Evolutionary conservation across 23 tunicate genomes (phyloP), one percentile per base, ranked within the genome.

Genomic region (Trididemnum miniatum): DNA sequence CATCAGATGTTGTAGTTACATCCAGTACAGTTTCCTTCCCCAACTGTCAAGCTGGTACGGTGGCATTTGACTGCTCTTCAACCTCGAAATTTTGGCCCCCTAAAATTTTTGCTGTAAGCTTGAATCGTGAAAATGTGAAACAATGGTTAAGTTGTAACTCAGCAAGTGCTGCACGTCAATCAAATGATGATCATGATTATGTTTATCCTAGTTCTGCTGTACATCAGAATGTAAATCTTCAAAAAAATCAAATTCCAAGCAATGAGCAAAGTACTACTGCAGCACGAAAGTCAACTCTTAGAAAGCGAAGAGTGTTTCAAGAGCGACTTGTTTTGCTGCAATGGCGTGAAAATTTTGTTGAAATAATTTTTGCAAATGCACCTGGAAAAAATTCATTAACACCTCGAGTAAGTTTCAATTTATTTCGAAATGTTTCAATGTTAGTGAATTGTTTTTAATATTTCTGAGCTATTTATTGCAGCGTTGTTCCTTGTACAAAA

Each of bases 311-410:
- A 15, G 31, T 64, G 35, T 64, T 34, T 29, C 84, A 71, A 71
- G 71, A 81, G 5, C 82, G 84, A 24, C 62, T 86, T 27, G 64
- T 91, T 33, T 71, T 78, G 33, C 35, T 85, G 33, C 84, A 59
- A 31, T 86, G 84, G 85, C 65, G 87, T 32, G 83, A 78, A 60
- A 76, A 91, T 63, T 85, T 69, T 59, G 89, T 76, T 28, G 97
- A 91, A 77, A 91, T 91, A 32, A 57, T 91, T 22, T 76, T 91
- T 82, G 73, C 90, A 15, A 91, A 91, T 59, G 39, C 81, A 29
- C 1, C 59, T 50, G 52, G 82, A 54, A 57, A 59, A 28, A 91
- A 91, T 39, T 72, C 84, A 26, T 36, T 85, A 4, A 86, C 89
- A 1, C 90, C 90, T 1, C 79, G 78, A 81, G 97, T 91, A 71